Conservation (phyloP, 2,113 vertebrate genomes). For the Electrona antarctica region DNA sequence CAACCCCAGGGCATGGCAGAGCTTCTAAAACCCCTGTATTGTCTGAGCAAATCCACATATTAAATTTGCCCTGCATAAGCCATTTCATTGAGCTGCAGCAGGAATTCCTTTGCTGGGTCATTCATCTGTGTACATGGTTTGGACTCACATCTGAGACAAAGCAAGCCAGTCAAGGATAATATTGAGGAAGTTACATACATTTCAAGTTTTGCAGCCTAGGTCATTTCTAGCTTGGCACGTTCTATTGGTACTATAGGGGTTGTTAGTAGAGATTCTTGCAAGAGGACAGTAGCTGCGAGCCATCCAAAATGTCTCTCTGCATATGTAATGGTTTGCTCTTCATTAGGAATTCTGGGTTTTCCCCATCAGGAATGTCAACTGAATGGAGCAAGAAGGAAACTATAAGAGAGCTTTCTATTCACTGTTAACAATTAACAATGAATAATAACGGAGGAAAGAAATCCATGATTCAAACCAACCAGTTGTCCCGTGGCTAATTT, state of each 20-base stretch:
- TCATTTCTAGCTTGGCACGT: slow-evolving; percentile 60
- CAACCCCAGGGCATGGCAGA: slow-evolving; percentile 74
- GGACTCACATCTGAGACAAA: slow-evolving; percentile 81
- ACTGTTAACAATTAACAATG: slow-evolving; percentile 76
- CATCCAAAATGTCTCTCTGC: slow-evolving; percentile 64
- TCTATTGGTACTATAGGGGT: slow-evolving; percentile 47
- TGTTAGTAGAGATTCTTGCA: slow-evolving; percentile 50
- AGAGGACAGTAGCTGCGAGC: slow-evolving; percentile 59
- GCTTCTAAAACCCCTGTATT: slow-evolving; percentile 70
- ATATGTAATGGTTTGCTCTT: slow-evolving; percentile 76
- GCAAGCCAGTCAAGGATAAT: slow-evolving; percentile 80
- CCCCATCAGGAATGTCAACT: slow-evolving; percentile 74
- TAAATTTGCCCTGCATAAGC: slow-evolving; percentile 79
- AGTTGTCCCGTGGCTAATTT: slow-evolving; percentile 45
- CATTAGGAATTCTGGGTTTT: slow-evolving; percentile 78
- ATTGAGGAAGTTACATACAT: slow-evolving; percentile 82
- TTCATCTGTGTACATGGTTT: slow-evolving; percentile 80
- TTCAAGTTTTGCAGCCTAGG: slow-evolving; percentile 65
- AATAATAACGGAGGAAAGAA: slow-evolving; percentile 59
- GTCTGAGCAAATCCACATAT: slow-evolving; percentile 79
- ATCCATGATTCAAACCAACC: slow-evolving; percentile 33
- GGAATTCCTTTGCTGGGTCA: slow-evolving; percentile 79
- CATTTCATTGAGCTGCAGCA: slow-evolving; percentile 75
- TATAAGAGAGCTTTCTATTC: slow-evolving; percentile 69
- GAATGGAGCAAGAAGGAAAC: slow-evolving; percentile 60